A percentile compares a stretch with the other conserved stretches of the same genome.
Evolutionary conservation across 2,888 invertebrate species (phyloP).

Genomic region (Tetranychus truncatus): DNA sequence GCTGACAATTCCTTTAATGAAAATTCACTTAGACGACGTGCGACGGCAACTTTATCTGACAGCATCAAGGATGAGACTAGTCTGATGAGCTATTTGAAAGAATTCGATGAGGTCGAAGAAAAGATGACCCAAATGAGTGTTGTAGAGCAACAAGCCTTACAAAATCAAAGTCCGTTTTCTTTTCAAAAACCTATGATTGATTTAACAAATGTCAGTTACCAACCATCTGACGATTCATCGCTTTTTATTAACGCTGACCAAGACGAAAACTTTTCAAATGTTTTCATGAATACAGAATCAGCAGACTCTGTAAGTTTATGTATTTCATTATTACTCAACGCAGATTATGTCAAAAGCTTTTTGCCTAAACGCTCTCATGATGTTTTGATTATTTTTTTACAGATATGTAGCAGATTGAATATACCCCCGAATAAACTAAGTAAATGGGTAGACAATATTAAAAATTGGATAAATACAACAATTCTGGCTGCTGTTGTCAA

Average conservation of each 20-base stretch:
- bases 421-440: conserved; percentile 49
- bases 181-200: conserved; percentile 9
- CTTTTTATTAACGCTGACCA: conserved; percentile 21
- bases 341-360: no score
- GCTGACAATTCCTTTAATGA: conserved; percentile 11
- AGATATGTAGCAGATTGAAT: conserved; percentile 38
- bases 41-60: conserved; percentile 14
- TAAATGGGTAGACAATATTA: conserved; percentile 57
- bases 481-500: conserved; percentile 53
- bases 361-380: not conserved
- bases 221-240: conserved; percentile 21
- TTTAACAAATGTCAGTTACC: conserved; percentile 18
- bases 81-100: conserved; percentile 21
- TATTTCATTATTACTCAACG: not conserved
- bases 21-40: conserved; percentile 11
- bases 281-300: conserved; percentile 11
- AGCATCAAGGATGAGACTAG: conserved; percentile 20
- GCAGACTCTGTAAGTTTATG: conserved; percentile 14
- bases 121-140: conserved; percentile 19
- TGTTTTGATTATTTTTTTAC: not conserved
- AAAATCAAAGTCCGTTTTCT: conserved; percentile 5
- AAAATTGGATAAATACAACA: conserved; percentile 72
- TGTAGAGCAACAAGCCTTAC: conserved; percentile 7
- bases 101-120: conserved; percentile 22
- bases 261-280: conserved; percentile 19